Evolutionary conservation across 2,113 vertebrate genomes (phyloP).

Genomic region (Cyprinodon variegatus): DNA sequence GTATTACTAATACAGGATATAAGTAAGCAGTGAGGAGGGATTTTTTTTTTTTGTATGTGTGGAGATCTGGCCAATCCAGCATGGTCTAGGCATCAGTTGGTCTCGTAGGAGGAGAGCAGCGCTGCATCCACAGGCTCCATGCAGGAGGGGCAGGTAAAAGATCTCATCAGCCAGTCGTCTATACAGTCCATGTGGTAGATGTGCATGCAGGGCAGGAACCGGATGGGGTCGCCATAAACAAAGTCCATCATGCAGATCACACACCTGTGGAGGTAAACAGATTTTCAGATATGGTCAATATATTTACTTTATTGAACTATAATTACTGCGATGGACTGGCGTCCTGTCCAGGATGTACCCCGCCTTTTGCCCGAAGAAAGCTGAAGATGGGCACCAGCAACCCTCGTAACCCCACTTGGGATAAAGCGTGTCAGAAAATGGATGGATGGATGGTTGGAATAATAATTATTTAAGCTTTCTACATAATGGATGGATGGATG

Average conservation of each 20-base stretch:
- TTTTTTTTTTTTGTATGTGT: conserved; percentile 8
- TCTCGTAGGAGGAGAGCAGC: conserved; percentile 95
- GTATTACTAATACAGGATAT: conserved; percentile 60
- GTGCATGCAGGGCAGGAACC: conserved; percentile 99
- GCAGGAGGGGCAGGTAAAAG: conserved; percentile 98
- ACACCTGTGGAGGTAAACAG: conserved; percentile 80
- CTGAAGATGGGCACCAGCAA: too few relatives aligned
- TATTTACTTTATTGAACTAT: not conserved
- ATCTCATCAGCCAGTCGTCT: conserved; percentile 99
- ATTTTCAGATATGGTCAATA: not conserved
- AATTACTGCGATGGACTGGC: too few relatives aligned
- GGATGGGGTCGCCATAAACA: conserved; percentile 96
- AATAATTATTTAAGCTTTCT: too few relatives aligned
- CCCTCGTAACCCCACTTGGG: too few relatives aligned
- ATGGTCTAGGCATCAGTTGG: conserved; percentile 84
- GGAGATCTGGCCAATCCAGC: not conserved
- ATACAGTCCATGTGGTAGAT: conserved; percentile 99
- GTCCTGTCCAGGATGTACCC: too few relatives aligned
- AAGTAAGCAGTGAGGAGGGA: conserved; percentile 28
- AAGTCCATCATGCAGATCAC: conserved; percentile 99
- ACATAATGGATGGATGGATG: too few relatives aligned
- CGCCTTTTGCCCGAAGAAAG: too few relatives aligned
- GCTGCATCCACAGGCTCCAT: conserved; percentile 99
- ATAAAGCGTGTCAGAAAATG: too few relatives aligned
- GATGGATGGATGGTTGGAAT: too few relatives aligned